phyloP scores from a whole-genome alignment of 2,113 vertebrate genomes.

The Myrmophylax atrothorax region DNA sequence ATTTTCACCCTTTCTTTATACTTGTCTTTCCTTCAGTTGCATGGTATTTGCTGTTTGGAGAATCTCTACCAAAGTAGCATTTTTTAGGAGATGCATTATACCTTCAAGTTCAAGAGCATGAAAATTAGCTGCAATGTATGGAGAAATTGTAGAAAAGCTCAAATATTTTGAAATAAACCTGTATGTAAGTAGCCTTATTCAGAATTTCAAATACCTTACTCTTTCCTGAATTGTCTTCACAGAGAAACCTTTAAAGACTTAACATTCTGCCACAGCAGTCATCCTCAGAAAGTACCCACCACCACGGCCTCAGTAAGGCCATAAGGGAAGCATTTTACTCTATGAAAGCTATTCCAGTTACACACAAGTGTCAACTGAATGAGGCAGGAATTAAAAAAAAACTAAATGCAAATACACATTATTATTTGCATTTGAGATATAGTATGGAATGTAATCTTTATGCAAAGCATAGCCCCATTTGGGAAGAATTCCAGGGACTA shows the following conservation, averaged over 20 bases:
- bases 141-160: background rate
- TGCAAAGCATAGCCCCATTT: background rate
- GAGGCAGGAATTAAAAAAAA: background rate
- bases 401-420: background rate
- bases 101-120: background rate
- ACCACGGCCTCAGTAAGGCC: background rate
- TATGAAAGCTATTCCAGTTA: background rate
- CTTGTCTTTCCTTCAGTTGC: background rate
- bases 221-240: background rate
- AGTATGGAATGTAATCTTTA: background rate
- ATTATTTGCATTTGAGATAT: background rate
- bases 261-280: background rate
- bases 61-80: background rate
- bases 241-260: background rate
- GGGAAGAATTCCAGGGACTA: background rate
- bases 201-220: background rate
- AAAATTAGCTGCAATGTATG: background rate
- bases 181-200: background rate
- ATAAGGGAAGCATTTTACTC: background rate
- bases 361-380: accelerated
- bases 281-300: background rate
- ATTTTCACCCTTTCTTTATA: background rate
- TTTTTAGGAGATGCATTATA: background rate
- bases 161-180: background rate
- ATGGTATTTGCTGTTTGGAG: background rate